phyloP scores from a whole-genome alignment of 2,888 invertebrate genomes.

The Mythimna loreyi region DNA sequence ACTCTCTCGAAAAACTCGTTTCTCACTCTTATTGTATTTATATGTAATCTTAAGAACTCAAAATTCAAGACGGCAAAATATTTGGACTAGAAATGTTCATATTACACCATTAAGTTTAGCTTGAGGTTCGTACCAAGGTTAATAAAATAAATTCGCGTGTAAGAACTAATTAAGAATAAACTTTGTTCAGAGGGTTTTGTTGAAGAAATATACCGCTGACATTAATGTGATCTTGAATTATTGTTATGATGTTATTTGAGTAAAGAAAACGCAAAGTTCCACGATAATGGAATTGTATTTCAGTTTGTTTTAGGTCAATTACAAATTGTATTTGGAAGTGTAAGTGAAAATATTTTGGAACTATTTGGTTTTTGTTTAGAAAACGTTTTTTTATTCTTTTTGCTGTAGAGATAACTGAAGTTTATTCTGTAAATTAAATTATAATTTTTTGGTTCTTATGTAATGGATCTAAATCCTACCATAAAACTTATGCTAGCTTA shows the following conservation, averaged over 20 bases:
- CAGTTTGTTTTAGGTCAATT: conserved; percentile 10
- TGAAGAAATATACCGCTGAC: conserved; percentile 38
- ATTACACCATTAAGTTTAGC: neutral
- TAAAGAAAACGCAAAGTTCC: conserved; percentile 9
- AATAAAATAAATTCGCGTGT: conserved; percentile 43
- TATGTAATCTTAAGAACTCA: too few relatives aligned
- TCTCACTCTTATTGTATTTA: too few relatives aligned
- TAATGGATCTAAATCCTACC: too few relatives aligned
- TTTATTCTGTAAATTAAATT: too few relatives aligned
- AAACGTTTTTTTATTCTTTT: too few relatives aligned
- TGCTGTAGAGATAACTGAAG: too few relatives aligned
- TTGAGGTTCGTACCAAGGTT: conserved; percentile 8
- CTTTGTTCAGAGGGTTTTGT: conserved; percentile 27
- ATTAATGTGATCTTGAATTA: conserved; percentile 49
- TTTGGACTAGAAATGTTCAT: neutral
- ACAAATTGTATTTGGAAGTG: neutral
- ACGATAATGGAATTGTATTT: neutral
- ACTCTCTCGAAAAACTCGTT: too few relatives aligned
- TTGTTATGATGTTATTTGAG: conserved; percentile 12
- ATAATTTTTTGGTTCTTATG: too few relatives aligned
- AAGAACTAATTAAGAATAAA: conserved; percentile 43
- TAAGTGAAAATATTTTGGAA: neutral
- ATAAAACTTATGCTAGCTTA: too few relatives aligned
- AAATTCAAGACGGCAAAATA: too few relatives aligned
- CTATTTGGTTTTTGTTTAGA: neutral